Conservation (phyloP, 2,888 invertebrate genomes). For the Pecten maximus region DNA sequence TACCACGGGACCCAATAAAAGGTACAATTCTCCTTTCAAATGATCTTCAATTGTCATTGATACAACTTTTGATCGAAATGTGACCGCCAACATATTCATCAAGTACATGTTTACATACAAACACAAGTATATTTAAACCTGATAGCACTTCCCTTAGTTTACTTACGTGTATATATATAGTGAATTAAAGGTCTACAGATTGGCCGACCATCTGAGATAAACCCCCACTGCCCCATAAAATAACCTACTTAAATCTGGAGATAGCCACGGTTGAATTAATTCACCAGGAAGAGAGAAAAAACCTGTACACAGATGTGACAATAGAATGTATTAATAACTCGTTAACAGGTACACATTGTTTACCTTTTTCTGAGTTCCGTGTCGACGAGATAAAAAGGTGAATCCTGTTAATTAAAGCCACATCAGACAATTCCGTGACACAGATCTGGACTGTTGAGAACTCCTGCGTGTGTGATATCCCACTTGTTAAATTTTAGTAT, state of each 20-base stretch:
- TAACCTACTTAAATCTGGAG: constrained; percentile 11
- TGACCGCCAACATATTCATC: neutral
- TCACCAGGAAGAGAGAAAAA: neutral
- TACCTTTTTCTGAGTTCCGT: neutral
- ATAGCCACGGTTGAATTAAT: neutral
- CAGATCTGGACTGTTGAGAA: neutral
- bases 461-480: neutral
- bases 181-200: neutral
- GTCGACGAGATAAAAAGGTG: neutral
- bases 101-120: neutral
- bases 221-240: constrained; percentile 12
- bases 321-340: neutral
- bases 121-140: neutral
- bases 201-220: neutral
- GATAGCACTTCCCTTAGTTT: neutral
- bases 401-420: neutral
- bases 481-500: constrained; percentile 14
- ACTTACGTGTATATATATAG: no score
- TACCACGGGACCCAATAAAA: neutral
- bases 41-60: neutral
- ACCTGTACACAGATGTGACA: neutral
- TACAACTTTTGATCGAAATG: neutral
- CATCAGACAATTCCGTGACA: neutral
- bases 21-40: neutral
- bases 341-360: neutral